Conservation (phyloP, 2,888 invertebrate genomes). For the Lycia hirtaria region DNA sequence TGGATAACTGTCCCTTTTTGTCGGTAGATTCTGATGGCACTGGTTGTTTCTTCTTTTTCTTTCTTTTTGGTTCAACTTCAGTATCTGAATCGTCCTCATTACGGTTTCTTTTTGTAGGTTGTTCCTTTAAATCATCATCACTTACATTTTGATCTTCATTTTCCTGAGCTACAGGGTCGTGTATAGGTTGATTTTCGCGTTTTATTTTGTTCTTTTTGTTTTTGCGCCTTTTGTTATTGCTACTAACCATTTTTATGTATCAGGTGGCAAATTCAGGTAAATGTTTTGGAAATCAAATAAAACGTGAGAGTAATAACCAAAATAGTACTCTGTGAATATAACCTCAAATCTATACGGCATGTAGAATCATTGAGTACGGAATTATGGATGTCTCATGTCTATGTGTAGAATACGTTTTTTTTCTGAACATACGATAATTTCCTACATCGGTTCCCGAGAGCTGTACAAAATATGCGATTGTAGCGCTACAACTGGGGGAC, state of each 20-base stretch:
- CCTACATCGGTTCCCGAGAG: too few species aligned
- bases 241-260: constrained; percentile 54
- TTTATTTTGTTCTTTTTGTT: constrained; percentile 35
- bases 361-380: too few species aligned
- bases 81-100: constrained; percentile 60
- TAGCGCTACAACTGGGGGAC: too few species aligned
- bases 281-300: too few species aligned
- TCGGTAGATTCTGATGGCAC: constrained; percentile 56
- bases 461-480: too few species aligned
- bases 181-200: constrained; percentile 17
- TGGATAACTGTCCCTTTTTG: constrained; percentile 84
- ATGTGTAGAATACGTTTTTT: too few species aligned
- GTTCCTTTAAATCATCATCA: constrained; percentile 37
- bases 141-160: constrained; percentile 39
- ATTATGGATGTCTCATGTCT: too few species aligned
- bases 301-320: too few species aligned
- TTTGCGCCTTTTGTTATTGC: constrained; percentile 58
- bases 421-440: too few species aligned
- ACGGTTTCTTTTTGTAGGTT: constrained; percentile 42
- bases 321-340: too few species aligned
- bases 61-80: constrained; percentile 62
- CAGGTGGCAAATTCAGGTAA: not conserved
- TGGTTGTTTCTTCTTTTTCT: constrained; percentile 66
- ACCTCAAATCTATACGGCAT: too few species aligned
- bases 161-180: constrained; percentile 33